A percentile compares a stretch with the other conserved stretches of the same genome.
Conservation (phyloP, 2,113 vertebrate species). For the Trogon melanurus region DNA sequence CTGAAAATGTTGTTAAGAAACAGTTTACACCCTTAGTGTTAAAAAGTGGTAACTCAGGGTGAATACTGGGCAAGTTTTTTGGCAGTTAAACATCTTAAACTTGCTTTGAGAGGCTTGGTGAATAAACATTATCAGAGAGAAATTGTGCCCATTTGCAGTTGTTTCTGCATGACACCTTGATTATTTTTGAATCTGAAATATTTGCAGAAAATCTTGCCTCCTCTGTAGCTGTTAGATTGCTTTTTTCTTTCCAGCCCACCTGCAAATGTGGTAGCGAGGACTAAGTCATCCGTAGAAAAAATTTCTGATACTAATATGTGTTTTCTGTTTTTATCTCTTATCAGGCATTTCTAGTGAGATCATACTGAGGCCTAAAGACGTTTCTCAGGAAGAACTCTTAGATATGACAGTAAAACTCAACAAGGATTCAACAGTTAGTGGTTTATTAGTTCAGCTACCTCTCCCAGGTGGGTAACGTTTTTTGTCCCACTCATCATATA, state of each 20-base stretch:
- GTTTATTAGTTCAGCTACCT: slow-evolving; percentile 90
- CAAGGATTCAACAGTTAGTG: slow-evolving; percentile 86
- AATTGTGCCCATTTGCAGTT: neutral
- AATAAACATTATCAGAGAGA: neutral
- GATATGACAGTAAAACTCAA: slow-evolving; percentile 86
- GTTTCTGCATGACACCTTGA: neutral
- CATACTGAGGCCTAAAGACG: slow-evolving; percentile 81
- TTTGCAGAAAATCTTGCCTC: neutral
- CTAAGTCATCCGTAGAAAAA: neutral
- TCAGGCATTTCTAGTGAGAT: slow-evolving; percentile 86
- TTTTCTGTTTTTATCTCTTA: neutral
- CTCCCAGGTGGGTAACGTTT: slow-evolving; percentile 77
- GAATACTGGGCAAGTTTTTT: neutral
- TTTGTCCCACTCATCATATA: neutral
- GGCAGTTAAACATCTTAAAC: neutral
- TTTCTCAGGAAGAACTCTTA: slow-evolving; percentile 90
- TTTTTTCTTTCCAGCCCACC: neutral
- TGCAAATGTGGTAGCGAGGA: neutral
- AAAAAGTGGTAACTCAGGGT: neutral
- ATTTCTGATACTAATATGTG: neutral
- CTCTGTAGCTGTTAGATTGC: neutral
- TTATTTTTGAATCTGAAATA: neutral
- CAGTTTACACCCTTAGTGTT: neutral
- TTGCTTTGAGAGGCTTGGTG: neutral
- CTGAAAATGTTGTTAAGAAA: neutral